Evolutionary conservation across 2,113 vertebrate species (phyloP).

Genomic region (Chelonoidis abingdonii): DNA sequence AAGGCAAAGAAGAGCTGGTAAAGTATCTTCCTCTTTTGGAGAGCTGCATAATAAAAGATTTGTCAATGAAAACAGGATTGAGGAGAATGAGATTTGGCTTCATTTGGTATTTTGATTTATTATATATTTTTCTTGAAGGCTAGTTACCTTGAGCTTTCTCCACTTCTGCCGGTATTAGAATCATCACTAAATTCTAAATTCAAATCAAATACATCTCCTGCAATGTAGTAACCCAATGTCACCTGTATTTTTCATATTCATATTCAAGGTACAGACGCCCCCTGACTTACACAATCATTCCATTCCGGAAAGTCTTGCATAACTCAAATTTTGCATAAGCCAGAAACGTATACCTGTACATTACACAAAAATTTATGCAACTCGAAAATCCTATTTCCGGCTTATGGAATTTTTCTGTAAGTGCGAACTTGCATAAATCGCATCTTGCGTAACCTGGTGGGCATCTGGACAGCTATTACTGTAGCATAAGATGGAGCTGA

Average conservation of each 20-base stretch:
- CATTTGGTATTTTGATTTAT: neutral
- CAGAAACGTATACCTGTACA: no score
- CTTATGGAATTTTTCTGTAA: no score
- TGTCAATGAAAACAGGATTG: neutral
- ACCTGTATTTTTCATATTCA: neutral
- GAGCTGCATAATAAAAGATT: neutral
- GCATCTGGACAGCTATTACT: no score
- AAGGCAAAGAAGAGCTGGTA: constrained; percentile 18
- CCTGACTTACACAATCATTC: no score
- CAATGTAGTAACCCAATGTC: neutral
- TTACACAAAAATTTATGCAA: no score
- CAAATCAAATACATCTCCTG: neutral
- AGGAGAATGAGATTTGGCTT: neutral
- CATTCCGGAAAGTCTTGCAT: no score
- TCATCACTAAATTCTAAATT: neutral
- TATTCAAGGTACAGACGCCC: neutral
- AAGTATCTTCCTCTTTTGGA: neutral
- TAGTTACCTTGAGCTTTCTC: neutral
- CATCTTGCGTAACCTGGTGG: no score
- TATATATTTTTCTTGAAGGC: neutral
- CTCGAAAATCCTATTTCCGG: no score
- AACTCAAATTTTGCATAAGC: no score
- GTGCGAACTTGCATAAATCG: no score
- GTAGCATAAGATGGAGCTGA: neutral
- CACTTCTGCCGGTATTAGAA: neutral